Conservation (phyloP, 2,113 vertebrate genomes). For the Helogale parvula region DNA sequence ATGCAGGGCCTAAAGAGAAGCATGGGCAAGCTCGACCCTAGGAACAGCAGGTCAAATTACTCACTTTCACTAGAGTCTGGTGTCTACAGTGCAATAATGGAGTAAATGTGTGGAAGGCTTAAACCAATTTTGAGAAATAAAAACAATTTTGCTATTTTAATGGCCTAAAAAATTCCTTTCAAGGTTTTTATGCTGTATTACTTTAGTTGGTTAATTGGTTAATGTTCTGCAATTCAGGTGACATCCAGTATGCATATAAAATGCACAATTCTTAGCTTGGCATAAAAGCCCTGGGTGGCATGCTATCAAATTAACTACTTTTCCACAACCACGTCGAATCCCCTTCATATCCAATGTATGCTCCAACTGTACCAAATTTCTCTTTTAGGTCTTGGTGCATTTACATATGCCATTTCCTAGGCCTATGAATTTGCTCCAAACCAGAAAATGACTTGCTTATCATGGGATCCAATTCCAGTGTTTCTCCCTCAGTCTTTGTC, state of each 20-base stretch:
- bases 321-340: background rate
- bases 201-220: background rate
- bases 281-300: background rate
- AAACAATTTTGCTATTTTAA: background rate
- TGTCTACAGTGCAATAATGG: background rate
- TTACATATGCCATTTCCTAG: background rate
- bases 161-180: background rate
- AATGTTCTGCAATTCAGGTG: background rate
- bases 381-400: background rate
- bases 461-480: background rate
- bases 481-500: background rate
- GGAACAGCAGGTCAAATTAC: background rate
- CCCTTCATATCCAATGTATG: background rate
- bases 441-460: slow-evolving; percentile 7
- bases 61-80: background rate
- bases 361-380: background rate
- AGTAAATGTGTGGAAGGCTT: background rate
- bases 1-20: background rate
- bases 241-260: background rate
- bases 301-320: slow-evolving; percentile 7
- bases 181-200: background rate
- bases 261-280: background rate
- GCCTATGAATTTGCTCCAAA: background rate
- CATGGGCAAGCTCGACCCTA: background rate
- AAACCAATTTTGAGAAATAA: slow-evolving; percentile 43